Evolutionary conservation across 2,113 vertebrate species (phyloP), one percentile per base, ranked within the genome.

Genomic region (Globicephala melas): DNA sequence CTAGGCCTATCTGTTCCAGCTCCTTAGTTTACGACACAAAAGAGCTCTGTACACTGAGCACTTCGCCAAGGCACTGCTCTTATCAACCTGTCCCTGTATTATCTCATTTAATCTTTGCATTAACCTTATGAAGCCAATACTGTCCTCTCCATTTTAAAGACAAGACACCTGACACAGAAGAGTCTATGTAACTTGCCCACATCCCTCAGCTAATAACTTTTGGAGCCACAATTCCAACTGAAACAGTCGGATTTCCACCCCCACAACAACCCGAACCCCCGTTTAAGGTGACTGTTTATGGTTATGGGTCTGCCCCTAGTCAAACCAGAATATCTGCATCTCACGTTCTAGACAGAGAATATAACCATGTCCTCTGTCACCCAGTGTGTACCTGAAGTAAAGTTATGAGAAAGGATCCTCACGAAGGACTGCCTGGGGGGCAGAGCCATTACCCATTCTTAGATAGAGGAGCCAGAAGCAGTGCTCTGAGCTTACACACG

Each of bases 401-500:
- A n/a, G 14, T 28, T 7, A 17, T 0, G 23, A 87, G 17, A 79
- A 77, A 74, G 44, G 23, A 18, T 8, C 20, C 31, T 70, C 73
- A 18, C 0, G 2, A 63, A 95, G 71, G 70, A 15, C 33, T 6
- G 65, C 20, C 44, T 11, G n/a, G 6, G 76, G 12, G 63, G 26
- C 74, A 67, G 28, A 31, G 4, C 0, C 1, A 0, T 20, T 1
- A 17, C 10, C 44, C 28, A 3, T 7, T 15, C 38, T 38, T 7
- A 60, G 70, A 25, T 1, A 3, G 14, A 8, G 20, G 38, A 17
- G 63, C 41, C 13, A 26, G 67, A 20, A 41, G 38, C 74, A 28
- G 0, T 3, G 28, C 17, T 20, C 18, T 0, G 13, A 21, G 36
- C 53, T 71, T 25, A 41, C 3, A 13, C 3, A 38, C 0, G 10